Evolutionary conservation across 2,797 vertebrate species (phyloP), one percentile per base, ranked within the genome.

Genomic region (Gymnothorax javanicus): DNA sequence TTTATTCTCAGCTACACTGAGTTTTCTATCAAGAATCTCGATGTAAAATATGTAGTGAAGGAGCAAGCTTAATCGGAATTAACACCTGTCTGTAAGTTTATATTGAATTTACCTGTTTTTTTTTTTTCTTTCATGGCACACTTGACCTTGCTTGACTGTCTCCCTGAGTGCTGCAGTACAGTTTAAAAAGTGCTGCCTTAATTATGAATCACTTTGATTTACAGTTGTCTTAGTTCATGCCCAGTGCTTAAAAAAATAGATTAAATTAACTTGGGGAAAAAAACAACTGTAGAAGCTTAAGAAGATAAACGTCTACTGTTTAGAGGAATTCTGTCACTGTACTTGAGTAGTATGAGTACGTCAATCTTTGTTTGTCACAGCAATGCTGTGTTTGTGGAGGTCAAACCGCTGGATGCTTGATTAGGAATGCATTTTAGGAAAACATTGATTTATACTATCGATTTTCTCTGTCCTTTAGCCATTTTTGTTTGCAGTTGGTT

Each of bases 361-460:
- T 81, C 77, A 81, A 56, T 81, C 52, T 2, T n/a, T 8, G 52
- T 81, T 52, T 52, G 17, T 77, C 75, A 20, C 5, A 50, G 43
- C 75, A 43, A 5, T 5, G 4, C 50, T 23, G 77, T 81, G 43
- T 79, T 27, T 11, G 12, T 27, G 3, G 13, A 77, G 33, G 4
- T 54, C 77, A 54, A 56, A 81, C 23, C 23, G 9, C 77, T n/a
- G 50, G 7, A 81, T 56, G 52, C 50, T 23, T 23, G 50, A 81
- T 81, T 81, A 81, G 52, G 77, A 81, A 81, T 81, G 54, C 20
- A 81, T 81, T 71, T 81, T 56, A 17, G 77, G 20, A 52, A 12
- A 54, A 56, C 77, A 81, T 81, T 8, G 50, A 81, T 81, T 81
- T 23, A n/a, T 13, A 7, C 77, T n/a, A 81, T 81, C 12, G 77